phyloP scores from a whole-genome alignment of 2,113 vertebrate species.

The Chelonoidis abingdonii region DNA sequence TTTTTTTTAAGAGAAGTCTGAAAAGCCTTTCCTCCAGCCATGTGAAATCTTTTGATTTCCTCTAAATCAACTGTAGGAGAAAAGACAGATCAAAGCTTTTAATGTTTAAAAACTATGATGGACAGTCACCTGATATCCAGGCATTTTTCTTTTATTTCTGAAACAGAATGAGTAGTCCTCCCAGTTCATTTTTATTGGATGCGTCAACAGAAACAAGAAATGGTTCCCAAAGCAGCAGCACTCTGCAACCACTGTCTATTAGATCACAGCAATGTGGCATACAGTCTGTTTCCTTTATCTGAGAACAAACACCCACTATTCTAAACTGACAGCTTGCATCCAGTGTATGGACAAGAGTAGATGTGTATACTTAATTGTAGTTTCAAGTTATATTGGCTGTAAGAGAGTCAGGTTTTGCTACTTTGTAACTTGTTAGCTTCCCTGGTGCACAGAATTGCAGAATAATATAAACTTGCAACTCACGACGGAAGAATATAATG shows the following conservation, averaged over 20 bases:
- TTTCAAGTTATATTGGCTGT: not conserved
- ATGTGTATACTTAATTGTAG: not conserved
- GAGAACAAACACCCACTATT: not conserved
- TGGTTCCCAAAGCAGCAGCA: not conserved
- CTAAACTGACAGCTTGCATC: not conserved
- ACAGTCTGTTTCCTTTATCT: not conserved
- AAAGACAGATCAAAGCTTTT: not conserved
- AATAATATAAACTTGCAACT: not conserved
- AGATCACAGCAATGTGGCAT: accelerated
- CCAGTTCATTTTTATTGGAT: not conserved
- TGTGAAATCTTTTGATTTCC: not conserved
- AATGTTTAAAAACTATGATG: not conserved
- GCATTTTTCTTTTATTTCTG: not conserved
- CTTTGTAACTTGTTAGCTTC: not conserved
- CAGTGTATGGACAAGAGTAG: not conserved
- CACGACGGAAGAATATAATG: not conserved
- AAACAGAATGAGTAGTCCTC: not conserved
- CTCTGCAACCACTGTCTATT: not conserved
- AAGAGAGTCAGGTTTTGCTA: not conserved
- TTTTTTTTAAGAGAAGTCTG: not conserved
- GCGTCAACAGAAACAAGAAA: not conserved
- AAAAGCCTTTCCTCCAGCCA: not conserved
- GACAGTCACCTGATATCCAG: not conserved
- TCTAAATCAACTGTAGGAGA: not conserved
- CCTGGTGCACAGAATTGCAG: not conserved